Percentiles rank a stretch among this genome's conserved stretches.
Conservation (phyloP, 2,888 invertebrate species). For the Hesperia comma region DNA sequence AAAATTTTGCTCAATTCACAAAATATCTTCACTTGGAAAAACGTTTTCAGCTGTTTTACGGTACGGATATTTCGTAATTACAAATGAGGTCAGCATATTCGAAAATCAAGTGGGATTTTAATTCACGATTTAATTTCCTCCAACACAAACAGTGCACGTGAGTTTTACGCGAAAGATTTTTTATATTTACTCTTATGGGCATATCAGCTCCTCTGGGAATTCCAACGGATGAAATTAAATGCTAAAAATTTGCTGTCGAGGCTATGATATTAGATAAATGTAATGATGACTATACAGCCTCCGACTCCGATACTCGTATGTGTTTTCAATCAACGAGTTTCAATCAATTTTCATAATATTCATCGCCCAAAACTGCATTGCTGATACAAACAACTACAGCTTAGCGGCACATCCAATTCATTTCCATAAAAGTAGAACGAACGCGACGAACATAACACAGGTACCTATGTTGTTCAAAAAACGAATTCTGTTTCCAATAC, state of each 20-base stretch:
- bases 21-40: conserved; percentile 3
- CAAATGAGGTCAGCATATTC: conserved; percentile 2
- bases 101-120: neutral
- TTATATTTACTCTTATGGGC: too few relatives aligned
- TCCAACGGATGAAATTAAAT: too few relatives aligned
- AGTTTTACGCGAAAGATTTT: too few relatives aligned
- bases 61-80: neutral
- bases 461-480: neutral
- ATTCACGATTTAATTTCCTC: neutral
- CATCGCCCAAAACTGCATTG: neutral
- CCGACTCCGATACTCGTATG: neutral
- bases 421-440: conserved; percentile 4
- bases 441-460: neutral
- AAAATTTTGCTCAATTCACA: neutral
- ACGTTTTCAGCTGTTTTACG: conserved; percentile 1
- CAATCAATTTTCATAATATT: too few relatives aligned
- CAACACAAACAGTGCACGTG: neutral
- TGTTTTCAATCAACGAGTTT: too few relatives aligned
- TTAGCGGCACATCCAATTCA: neutral
- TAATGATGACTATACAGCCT: neutral
- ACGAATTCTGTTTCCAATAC: conserved; percentile 9
- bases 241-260: too few relatives aligned
- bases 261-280: too few relatives aligned
- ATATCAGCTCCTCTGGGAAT: too few relatives aligned
- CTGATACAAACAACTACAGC: neutral